Evolutionary conservation across 1,140 invertebrate species (phyloP).

Genomic region (Drosophila miranda): DNA sequence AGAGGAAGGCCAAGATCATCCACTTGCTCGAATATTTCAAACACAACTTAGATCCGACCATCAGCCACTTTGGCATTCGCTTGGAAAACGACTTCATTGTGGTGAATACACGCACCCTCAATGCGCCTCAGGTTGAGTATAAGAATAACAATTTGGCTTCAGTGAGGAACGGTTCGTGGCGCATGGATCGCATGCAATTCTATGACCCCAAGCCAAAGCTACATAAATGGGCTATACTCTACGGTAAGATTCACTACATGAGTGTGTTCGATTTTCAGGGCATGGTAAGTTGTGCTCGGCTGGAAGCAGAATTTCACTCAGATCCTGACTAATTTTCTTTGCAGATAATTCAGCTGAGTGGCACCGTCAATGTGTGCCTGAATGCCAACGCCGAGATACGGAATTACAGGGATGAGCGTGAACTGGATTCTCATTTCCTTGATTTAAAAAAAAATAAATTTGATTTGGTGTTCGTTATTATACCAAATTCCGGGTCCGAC

Average conservation of each 20-base stretch:
- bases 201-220: slow-evolving; percentile 27
- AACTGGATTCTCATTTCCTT: slow-evolving; percentile 40
- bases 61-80: slow-evolving; percentile 85
- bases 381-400: slow-evolving; percentile 33
- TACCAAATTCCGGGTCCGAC: slow-evolving; percentile 83
- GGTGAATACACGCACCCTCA: slow-evolving; percentile 84
- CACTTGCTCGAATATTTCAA: slow-evolving; percentile 83
- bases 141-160: slow-evolving; percentile 29
- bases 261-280: slow-evolving; percentile 25
- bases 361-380: slow-evolving; percentile 23
- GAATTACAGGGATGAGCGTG: slow-evolving; percentile 27
- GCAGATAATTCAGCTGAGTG: slow-evolving; percentile 7
- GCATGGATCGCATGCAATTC: slow-evolving; percentile 44
- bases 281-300: no score
- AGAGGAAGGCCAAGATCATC: slow-evolving; percentile 86
- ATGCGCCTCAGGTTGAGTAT: slow-evolving; percentile 84
- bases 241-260: slow-evolving; percentile 22
- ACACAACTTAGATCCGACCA: slow-evolving; percentile 83
- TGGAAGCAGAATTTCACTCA: no score
- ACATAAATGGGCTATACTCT: slow-evolving; percentile 69
- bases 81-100: slow-evolving; percentile 84
- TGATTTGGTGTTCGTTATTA: slow-evolving; percentile 83
- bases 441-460: slow-evolving; percentile 47
- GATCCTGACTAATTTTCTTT: no score
- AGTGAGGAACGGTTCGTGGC: slow-evolving; percentile 59